These are phyloP conservation scores for Philopedon plagiatum DNA, from an alignment of 2,888 invertebrate species.

Conservation along the genomic window DNA sequence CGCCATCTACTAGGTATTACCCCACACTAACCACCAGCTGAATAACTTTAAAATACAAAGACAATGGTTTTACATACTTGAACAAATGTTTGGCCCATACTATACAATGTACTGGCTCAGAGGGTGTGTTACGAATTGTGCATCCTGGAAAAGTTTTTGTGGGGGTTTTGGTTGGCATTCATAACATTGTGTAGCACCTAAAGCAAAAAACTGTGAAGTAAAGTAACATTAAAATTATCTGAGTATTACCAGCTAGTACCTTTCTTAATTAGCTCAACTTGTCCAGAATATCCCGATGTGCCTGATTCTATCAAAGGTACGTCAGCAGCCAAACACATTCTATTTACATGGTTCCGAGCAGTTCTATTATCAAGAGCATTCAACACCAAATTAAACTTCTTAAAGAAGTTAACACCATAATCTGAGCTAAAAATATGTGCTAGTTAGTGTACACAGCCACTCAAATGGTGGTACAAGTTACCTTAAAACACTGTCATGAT, in stretches of 20 bases:
- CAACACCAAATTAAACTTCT: constrained; percentile 91
- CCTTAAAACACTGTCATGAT: constrained; percentile 95
- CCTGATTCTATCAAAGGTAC: constrained; percentile 97
- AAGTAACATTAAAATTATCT: not conserved
- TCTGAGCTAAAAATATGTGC: constrained; percentile 76
- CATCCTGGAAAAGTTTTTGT: constrained; percentile 96
- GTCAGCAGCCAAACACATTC: constrained; percentile 97
- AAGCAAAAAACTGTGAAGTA: constrained; percentile 59
- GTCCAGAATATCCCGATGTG: constrained; percentile 97
- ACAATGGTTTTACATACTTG: constrained; percentile 76
- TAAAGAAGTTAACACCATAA: constrained; percentile 93
- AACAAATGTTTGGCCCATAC: constrained; percentile 99
- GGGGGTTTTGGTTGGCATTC: constrained; percentile 95
- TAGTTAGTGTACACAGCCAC: constrained; percentile 14
- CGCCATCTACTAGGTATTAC: no score
- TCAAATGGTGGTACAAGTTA: constrained; percentile 67
- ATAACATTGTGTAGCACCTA: constrained; percentile 94
- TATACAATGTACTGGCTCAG: constrained; percentile 98
- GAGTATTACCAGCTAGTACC: constrained; percentile 12
- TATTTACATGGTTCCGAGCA: constrained; percentile 98
- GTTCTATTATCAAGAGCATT: constrained; percentile 98
- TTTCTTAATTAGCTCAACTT: constrained; percentile 72
- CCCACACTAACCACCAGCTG: no score
- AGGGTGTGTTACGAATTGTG: constrained; percentile 99
- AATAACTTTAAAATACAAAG: no score